Evolutionary conservation across 1,140 invertebrate species (phyloP).

Genomic region (Pseudachorutes palmiensis): DNA sequence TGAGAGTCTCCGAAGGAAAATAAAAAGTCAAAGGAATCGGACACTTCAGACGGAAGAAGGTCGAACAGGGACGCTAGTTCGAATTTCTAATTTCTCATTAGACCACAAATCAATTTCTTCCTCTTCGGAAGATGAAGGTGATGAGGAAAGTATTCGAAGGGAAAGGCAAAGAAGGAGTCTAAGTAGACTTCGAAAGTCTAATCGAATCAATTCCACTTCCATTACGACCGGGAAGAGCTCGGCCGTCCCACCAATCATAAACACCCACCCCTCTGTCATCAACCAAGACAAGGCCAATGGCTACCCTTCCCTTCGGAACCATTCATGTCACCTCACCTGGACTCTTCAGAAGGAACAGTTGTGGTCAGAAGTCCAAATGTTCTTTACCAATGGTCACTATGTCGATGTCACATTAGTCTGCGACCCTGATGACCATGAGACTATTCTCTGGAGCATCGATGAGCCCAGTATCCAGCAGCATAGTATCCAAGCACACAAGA

Average conservation of each 20-base stretch:
- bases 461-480: no score
- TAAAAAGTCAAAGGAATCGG: conserved; percentile 4
- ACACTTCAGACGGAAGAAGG: background rate
- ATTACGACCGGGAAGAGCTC: background rate
- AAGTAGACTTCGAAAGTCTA: background rate
- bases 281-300: no score
- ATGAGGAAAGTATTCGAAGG: background rate
- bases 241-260: background rate
- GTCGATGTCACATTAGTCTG: background rate
- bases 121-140: background rate
- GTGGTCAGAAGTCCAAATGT: no score
- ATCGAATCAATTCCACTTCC: background rate
- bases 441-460: no score
- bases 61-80: no score
- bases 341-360: no score
- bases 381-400: no score
- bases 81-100: conserved; percentile 10
- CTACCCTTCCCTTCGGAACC: no score
- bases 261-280: no score
- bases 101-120: background rate
- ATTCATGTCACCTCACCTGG: no score
- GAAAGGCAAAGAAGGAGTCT: background rate
- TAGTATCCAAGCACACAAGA: conserved; percentile 83
- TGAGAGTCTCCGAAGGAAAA: background rate
- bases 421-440: background rate